Evolutionary conservation across 1,140 invertebrate genomes (phyloP).

Genomic region (Vanessa atalanta): DNA sequence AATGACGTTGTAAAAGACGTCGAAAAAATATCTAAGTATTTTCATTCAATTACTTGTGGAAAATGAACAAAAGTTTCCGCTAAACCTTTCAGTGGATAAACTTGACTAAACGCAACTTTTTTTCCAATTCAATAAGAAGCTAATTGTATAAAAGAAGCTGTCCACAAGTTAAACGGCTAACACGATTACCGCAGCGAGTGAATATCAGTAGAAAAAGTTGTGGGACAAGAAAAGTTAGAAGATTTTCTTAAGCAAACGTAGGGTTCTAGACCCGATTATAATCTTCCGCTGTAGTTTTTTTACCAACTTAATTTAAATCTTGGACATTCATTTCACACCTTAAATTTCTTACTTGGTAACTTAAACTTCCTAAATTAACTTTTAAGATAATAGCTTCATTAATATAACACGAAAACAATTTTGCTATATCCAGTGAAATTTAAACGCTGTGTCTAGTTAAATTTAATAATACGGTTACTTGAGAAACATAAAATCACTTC

Average conservation of each 20-base stretch:
- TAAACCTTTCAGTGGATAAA: constrained; percentile 41
- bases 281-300: constrained; percentile 1
- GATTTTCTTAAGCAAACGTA: constrained; percentile 27
- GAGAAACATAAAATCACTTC: constrained; percentile 41
- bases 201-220: constrained; percentile 59
- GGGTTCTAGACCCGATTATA: constrained; percentile 16
- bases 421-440: not conserved
- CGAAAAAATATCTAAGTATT: constrained; percentile 28
- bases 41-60: constrained; percentile 37
- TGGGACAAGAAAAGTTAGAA: constrained; percentile 55
- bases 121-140: constrained; percentile 65
- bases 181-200: constrained; percentile 63
- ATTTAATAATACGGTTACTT: constrained; percentile 46
- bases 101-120: constrained; percentile 54
- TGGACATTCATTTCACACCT: constrained; percentile 6
- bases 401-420: not conserved
- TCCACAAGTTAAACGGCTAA: constrained; percentile 70
- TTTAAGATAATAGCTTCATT: not conserved
- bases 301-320: constrained; percentile 1
- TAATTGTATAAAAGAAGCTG: constrained; percentile 69
- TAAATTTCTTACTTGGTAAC: not conserved
- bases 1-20: constrained; percentile 13
- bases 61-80: constrained; percentile 44
- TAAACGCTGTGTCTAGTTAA: constrained; percentile 34
- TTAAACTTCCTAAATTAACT: not conserved